Evolutionary conservation across 2,888 invertebrate genomes (phyloP).

Genomic region (Drosophila rellima): DNA sequence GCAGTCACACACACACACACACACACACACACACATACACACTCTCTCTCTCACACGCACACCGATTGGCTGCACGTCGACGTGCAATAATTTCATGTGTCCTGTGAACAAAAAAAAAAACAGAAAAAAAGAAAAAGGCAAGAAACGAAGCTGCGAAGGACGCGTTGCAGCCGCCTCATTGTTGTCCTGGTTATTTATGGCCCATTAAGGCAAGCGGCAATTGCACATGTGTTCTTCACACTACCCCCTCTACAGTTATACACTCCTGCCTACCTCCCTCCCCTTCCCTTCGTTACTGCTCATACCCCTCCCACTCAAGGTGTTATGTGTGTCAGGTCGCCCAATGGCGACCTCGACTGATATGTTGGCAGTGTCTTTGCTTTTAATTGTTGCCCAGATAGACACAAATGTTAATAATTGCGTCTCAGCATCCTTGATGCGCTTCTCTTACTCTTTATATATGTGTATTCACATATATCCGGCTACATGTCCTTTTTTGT

Average conservation of each 20-base stretch:
- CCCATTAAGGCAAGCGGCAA: conserved; percentile 81
- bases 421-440: conserved; percentile 60
- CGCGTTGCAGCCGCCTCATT: conserved; percentile 76
- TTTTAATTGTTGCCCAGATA: conserved; percentile 70
- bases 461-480: neutral
- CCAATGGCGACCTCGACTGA: conserved; percentile 44
- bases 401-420: conserved; percentile 82
- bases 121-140: conserved; percentile 9
- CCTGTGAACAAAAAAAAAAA: conserved; percentile 37
- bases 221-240: conserved; percentile 82
- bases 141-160: conserved; percentile 26
- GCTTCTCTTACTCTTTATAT: conserved; percentile 10
- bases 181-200: conserved; percentile 83
- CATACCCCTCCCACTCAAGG: conserved; percentile 27
- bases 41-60: conserved; percentile 47
- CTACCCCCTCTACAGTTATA: conserved; percentile 18
- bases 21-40: conserved; percentile 9
- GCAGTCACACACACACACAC: conserved; percentile 45
- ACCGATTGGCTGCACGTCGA: conserved; percentile 78
- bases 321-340: conserved; percentile 70
- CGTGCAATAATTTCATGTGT: conserved; percentile 76
- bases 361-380: conserved; percentile 35
- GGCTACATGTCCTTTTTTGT: conserved; percentile 64
- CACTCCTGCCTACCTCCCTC: neutral
- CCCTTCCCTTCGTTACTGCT: neutral